Evolutionary conservation across 37 sponge, comb jelly and placozoan genomes (phyloP), one percentile per base, ranked within the genome.

Genomic region (Geodia barretti): DNA sequence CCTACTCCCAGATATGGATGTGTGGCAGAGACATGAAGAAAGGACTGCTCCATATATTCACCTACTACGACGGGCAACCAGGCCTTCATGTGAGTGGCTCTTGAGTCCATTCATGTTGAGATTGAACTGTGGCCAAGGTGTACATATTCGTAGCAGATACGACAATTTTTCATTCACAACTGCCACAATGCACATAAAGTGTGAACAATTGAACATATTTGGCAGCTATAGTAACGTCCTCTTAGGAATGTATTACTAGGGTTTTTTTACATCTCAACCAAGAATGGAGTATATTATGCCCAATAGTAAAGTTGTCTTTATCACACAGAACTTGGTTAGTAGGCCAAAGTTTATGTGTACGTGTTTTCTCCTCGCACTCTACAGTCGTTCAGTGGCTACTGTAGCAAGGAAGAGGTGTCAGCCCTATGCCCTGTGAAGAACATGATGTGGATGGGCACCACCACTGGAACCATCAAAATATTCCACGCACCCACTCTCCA

Each of bases 21-120:
- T 92, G 92, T 88, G 92, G 92, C 4, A 74, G 88, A 41, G 88
- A 88, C 65, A 63, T 84, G 39, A 68, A 80, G 81, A 92, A 92
- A 73, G 92, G 92, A 5, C 32, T 83, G 41, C 54, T 86, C n/a
- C 76, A 83, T 63, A 80, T 88, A 17, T 84, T 92, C 47, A 84
- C 84, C 37, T 88, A 79, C 69, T 72, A 71, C 28, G 92, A 92
- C 30, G 65, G 74, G 1, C 82, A 85, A 29, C 47, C 62, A 28
- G 85, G 78, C 20, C n/a, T 35, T 36, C 84, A 75, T 59, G 92
- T 92, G 54, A 84, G 92, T 91, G 36, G 25, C 2, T 60, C n/a
- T n/a, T n/a, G n/a, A n/a, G n/a, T n/a, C n/a, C n/a, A n/a, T n/a
- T n/a, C n/a, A n/a, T n/a, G n/a, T n/a, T n/a, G n/a, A n/a, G n/a